A percentile compares a stretch with the other conserved stretches of the same genome.
Evolutionary conservation across 2,797 vertebrate species (phyloP).

Genomic region (Lepilemur septentrionalis): DNA sequence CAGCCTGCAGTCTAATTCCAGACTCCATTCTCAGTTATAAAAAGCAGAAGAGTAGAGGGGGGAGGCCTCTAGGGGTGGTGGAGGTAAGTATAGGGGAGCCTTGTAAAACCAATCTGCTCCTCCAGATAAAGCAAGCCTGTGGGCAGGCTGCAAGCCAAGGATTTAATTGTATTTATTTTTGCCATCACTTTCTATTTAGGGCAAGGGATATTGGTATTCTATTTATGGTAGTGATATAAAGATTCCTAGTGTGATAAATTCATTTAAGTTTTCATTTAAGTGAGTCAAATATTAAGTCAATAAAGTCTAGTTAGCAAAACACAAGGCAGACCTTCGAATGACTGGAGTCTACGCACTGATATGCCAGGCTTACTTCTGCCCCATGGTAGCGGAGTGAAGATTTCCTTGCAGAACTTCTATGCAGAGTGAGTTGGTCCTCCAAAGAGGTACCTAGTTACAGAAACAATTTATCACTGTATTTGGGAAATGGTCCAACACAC

Average conservation of each 20-base stretch:
- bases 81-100: background rate
- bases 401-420: background rate
- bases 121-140: background rate
- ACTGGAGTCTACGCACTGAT: accelerated
- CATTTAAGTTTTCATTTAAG: constrained; percentile 29
- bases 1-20: background rate
- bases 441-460: background rate
- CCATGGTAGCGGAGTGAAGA: background rate
- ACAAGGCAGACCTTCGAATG: background rate
- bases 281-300: constrained; percentile 43
- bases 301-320: background rate
- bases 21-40: background rate
- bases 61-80: background rate
- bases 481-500: background rate
- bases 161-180: constrained; percentile 62
- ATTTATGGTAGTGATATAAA: constrained; percentile 33
- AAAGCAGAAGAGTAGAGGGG: background rate
- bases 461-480: background rate
- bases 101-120: constrained; percentile 42
- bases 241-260: constrained; percentile 57
- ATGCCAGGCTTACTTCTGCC: background rate
- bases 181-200: constrained; percentile 45
- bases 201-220: constrained; percentile 44
- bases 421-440: background rate
- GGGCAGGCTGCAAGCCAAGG: constrained; percentile 36